These are phyloP conservation scores for Sebastes fasciatus DNA, from an alignment of 2,113 vertebrate genomes.

Conservation along the genomic window DNA sequence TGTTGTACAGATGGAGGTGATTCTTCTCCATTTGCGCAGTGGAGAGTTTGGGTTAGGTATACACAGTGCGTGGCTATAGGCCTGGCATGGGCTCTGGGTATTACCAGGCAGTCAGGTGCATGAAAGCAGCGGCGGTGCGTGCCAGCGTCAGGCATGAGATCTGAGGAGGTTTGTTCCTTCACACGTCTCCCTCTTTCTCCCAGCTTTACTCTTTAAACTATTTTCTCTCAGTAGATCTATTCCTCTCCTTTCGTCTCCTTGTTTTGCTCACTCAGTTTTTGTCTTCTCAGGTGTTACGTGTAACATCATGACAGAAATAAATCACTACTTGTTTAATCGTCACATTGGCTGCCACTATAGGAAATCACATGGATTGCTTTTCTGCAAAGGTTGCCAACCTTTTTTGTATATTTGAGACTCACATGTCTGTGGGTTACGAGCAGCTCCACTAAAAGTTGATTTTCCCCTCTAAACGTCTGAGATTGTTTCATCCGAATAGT, in stretches of 20 bases:
- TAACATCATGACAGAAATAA: not conserved
- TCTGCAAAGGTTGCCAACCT: not conserved
- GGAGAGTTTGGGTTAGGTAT: slow-evolving; percentile 25
- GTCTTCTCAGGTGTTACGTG: not conserved
- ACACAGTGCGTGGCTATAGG: slow-evolving; percentile 4
- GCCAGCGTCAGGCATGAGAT: slow-evolving; percentile 40
- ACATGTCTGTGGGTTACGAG: not conserved
- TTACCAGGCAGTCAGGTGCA: slow-evolving; percentile 52
- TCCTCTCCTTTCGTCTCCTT: not conserved
- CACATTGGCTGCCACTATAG: not conserved
- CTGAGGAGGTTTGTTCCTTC: slow-evolving; percentile 18
- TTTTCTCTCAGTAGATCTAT: slow-evolving; percentile 6
- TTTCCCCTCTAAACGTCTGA: not conserved
- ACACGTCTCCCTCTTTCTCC: not conserved
- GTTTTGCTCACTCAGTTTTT: not conserved
- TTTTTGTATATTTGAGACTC: not conserved
- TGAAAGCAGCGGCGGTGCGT: not conserved
- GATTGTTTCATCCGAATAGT: not conserved
- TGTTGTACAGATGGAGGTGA: slow-evolving; percentile 76
- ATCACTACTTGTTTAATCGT: not conserved
- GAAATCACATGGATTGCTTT: not conserved
- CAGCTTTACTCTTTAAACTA: not conserved
- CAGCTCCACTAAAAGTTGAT: not conserved
- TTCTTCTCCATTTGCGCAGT: slow-evolving; percentile 14
- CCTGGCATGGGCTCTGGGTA: slow-evolving; percentile 22